Evolutionary conservation across 2,888 invertebrate species (phyloP), one percentile per base, ranked within the genome.

Genomic region (Heliconius sara): DNA sequence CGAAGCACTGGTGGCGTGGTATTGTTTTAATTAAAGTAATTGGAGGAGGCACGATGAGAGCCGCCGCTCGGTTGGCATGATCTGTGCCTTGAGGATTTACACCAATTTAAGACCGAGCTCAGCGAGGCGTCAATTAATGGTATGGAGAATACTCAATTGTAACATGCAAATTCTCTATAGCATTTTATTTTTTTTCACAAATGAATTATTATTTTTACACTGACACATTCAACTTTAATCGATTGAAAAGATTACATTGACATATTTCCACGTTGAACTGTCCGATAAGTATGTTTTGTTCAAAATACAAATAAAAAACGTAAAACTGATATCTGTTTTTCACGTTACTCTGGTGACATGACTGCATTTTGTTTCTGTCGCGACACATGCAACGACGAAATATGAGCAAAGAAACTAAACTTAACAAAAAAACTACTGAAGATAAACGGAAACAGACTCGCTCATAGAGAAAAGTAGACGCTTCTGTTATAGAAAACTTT

Each of bases 11-110:
- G 91, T 92, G 90, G 91, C 92, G 91, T 91, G 92, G 93, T 94
- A 94, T 95, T 95, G 95, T 95, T 95, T 95, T 95, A 95, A 95
- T 95, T 95, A 95, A 95, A 95, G 94, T 95, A 95, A 95, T 95
- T 95, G 95, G 94, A 93, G 93, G 93, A 94, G 94, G 92, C 92
- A 92, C 92, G 92, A 91, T 88, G 93, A 92, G 94, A 90, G 92
- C 92, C 89, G 90, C 87, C 91, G 91, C 91, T 92, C 91, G 90
- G 90, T 89, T 89, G 91, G 90, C 91, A 92, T 94, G 93, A 94
- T 95, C 94, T 93, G 92, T 92, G 92, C 93, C 94, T 94, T 93
- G 92, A 95, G 94, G 93, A 95, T 94, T 94, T 93, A 92, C 92
- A 93, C 92, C 93, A 94, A 94, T 95, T 93, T 92, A 92, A 92